phyloP scores from a whole-genome alignment of 2,797 vertebrate species.

The Onychomys leucogaster region DNA sequence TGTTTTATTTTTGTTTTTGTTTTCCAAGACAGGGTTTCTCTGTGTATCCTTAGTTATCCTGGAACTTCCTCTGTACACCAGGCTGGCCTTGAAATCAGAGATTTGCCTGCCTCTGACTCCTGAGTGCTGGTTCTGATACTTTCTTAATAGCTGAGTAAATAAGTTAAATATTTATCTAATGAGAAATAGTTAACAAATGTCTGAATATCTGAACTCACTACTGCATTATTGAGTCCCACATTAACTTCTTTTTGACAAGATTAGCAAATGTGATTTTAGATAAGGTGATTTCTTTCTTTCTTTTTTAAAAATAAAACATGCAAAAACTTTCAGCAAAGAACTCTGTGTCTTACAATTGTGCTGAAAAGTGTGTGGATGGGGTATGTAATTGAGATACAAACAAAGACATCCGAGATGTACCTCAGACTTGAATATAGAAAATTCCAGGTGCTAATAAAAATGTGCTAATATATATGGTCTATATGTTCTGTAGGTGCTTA shows the following conservation, averaged over 20 bases:
- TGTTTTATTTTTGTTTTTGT: background rate
- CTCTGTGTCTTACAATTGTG: background rate
- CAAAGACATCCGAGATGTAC: background rate
- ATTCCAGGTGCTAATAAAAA: conserved; percentile 4
- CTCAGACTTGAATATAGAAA: background rate
- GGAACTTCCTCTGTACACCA: background rate
- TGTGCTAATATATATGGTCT: background rate
- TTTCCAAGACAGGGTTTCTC: background rate
- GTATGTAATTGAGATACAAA: conserved; percentile 1
- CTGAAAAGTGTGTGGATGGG: background rate
- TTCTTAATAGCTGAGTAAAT: conserved; percentile 32
- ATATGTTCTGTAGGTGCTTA: background rate
- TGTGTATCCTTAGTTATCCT: background rate
- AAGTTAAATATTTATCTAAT: background rate
- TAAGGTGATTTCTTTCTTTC: background rate
- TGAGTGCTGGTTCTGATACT: background rate
- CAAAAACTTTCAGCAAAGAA: conserved; percentile 38
- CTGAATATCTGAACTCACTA: background rate
- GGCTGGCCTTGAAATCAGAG: background rate
- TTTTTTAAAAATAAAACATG: background rate
- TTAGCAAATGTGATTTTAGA: background rate
- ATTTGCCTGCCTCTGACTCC: background rate
- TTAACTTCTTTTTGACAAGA: background rate
- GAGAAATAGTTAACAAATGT: conserved; percentile 9
- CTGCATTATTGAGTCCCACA: background rate